phyloP scores from a whole-genome alignment of 2,888 invertebrate genomes.

The Rhagophthalmus giganteus region DNA sequence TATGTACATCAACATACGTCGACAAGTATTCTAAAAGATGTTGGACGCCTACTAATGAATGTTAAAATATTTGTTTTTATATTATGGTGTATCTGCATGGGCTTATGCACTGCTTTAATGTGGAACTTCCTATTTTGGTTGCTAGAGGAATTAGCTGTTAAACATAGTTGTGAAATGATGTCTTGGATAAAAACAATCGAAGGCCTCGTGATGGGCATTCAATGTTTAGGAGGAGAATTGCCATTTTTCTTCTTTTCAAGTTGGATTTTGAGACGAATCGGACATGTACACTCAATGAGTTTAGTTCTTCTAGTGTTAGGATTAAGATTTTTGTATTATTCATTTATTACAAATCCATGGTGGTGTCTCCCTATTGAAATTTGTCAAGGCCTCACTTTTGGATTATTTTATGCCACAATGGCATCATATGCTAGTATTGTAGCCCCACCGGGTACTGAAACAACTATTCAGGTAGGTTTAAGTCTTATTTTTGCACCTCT shows the following conservation, averaged over 20 bases:
- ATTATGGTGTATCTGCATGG: slow-evolving; percentile 78
- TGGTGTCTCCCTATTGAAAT: slow-evolving; percentile 82
- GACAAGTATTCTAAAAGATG: slow-evolving; percentile 68
- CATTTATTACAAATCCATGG: slow-evolving; percentile 79
- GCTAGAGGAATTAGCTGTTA: slow-evolving; percentile 70
- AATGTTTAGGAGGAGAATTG: slow-evolving; percentile 79
- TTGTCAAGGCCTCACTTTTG: slow-evolving; percentile 85
- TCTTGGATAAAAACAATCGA: slow-evolving; percentile 56
- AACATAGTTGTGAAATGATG: slow-evolving; percentile 50
- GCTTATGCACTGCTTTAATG: slow-evolving; percentile 79
- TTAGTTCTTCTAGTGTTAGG: slow-evolving; percentile 80
- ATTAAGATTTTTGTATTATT: slow-evolving; percentile 80
- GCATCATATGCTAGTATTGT: slow-evolving; percentile 84
- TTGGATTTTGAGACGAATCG: slow-evolving; percentile 74
- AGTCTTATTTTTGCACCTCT: not conserved
- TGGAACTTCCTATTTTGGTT: slow-evolving; percentile 91
- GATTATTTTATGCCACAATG: slow-evolving; percentile 86
- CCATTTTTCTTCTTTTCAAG: slow-evolving; percentile 87
- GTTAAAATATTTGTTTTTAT: slow-evolving; percentile 73
- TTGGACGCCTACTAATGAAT: slow-evolving; percentile 67
- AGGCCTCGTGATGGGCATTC: slow-evolving; percentile 49
- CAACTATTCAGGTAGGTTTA: slow-evolving; percentile 73
- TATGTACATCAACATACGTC: slow-evolving; percentile 67
- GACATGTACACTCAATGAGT: slow-evolving; percentile 82
- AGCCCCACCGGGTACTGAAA: slow-evolving; percentile 81